Evolutionary conservation across 2,888 invertebrate genomes (phyloP), one percentile per base, ranked within the genome.

Genomic region (Apodemia mormo): DNA sequence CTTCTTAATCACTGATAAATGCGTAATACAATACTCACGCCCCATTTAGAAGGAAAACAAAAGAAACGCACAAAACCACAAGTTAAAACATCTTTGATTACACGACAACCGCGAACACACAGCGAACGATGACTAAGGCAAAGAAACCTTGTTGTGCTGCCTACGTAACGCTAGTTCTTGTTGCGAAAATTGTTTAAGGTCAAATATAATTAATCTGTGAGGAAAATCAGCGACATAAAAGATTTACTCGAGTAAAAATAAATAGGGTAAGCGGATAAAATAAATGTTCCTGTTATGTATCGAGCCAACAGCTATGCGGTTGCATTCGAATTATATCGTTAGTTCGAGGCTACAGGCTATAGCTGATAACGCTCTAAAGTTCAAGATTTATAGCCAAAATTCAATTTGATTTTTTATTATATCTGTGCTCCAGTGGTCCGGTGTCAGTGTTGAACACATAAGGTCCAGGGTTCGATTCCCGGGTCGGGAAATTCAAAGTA

Each of bases 31-130:
- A 68, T 68, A 68, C 68, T 68, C 65, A 68, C 68, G 65, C 49
- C 68, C 68, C 68, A 68, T 68, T 52, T 52, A 68, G 54, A 52
- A 29, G 52, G 29, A 58, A 68, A 49, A 45, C 49, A 52, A 37
- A 49, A 49, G 49, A 49, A 49, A 65, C 29, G 12, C 52, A 56
- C 52, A 52, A 33, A 45, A 66, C 12, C 52, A 67, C 52, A 49
- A 49, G 49, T 49, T 67, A 37, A 67, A 67, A 49, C 33, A 67
- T n/a, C 52, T n/a, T 37, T 9, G 68, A 14, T 30, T 43, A 67
- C 29, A 67, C 40, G 56, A 68, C 40, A 68, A 37, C 37, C 29
- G 30, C 29, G 58, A 58, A 29, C 58, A 58, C 29, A 10, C 58
- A 30, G 58, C 29, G 2, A 30, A 10, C 58, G 29, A 58, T 58